Conservation (phyloP, 2,797 vertebrate species). For the Syncerus caffer region DNA sequence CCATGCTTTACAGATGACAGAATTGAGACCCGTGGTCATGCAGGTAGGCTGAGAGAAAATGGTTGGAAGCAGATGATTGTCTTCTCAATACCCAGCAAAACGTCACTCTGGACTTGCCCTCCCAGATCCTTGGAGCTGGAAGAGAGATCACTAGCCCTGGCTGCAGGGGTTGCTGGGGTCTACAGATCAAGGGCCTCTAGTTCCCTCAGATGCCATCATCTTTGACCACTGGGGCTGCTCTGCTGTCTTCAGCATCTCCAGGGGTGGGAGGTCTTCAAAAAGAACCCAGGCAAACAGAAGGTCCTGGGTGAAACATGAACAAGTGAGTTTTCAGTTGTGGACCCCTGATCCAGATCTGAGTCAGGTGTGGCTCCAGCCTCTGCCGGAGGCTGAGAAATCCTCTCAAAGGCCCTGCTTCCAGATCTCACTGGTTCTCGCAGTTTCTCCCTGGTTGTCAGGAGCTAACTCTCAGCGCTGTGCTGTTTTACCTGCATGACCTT, state of each 20-base stretch:
- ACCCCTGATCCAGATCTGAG: not conserved
- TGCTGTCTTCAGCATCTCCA: not conserved
- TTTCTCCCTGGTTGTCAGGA: not conserved
- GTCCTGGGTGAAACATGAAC: not conserved
- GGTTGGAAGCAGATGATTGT: not conserved
- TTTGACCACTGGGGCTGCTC: not conserved
- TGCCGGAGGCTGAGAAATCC: not conserved
- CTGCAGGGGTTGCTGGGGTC: not conserved
- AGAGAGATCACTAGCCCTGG: not conserved
- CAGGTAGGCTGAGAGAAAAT: not conserved
- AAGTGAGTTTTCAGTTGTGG: not conserved
- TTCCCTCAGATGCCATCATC: not conserved
- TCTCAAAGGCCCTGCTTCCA: not conserved
- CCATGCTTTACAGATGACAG: slow-evolving; percentile 2
- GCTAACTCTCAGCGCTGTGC: not conserved
- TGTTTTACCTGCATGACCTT: not conserved
- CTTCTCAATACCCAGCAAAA: not conserved
- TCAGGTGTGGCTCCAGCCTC: not conserved
- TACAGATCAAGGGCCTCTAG: not conserved
- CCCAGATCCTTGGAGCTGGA: not conserved
- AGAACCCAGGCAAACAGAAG: not conserved
- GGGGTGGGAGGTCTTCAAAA: not conserved
- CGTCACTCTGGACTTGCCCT: not conserved
- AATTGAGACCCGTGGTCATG: not conserved
- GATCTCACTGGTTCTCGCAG: not conserved